Conservation (phyloP, 2,888 invertebrate genomes). For the Caenorhabditis japonica region DNA sequence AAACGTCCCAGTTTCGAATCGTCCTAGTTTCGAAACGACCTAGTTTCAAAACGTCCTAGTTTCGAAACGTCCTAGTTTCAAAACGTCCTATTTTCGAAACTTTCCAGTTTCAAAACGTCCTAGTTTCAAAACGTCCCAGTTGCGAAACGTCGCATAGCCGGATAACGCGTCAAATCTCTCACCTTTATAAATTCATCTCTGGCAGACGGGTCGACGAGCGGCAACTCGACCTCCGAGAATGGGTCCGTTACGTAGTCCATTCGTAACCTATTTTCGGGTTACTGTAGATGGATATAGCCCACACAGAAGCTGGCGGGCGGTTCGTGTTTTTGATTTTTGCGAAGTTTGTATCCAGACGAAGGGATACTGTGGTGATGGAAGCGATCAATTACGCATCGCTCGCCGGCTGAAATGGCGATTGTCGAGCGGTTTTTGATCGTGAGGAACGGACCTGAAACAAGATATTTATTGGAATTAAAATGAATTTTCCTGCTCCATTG, state of each 20-base stretch:
- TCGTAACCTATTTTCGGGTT: constrained; percentile 55
- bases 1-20: too few species aligned
- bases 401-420: constrained; percentile 5
- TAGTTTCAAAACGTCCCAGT: too few species aligned
- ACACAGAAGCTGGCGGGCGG: too few species aligned
- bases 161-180: neutral
- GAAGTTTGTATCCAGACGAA: constrained; percentile 52
- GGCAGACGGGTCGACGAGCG: constrained; percentile 4
- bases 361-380: constrained; percentile 40
- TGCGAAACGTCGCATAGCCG: too few species aligned
- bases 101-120: too few species aligned
- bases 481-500: too few species aligned
- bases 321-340: constrained; percentile 5
- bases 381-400: constrained; percentile 40
- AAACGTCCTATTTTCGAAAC: too few species aligned
- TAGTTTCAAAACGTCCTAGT: too few species aligned
- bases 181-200: constrained; percentile 25
- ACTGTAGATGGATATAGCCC: constrained; percentile 25
- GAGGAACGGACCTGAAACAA: constrained; percentile 46
- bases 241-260: constrained; percentile 35
- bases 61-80: too few species aligned
- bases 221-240: constrained; percentile 40
- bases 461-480: too few species aligned
- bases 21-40: too few species aligned
- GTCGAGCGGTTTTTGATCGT: constrained; percentile 38